phyloP scores from a whole-genome alignment of 2,888 invertebrate genomes.

The Caenorhabditis imperialis region DNA sequence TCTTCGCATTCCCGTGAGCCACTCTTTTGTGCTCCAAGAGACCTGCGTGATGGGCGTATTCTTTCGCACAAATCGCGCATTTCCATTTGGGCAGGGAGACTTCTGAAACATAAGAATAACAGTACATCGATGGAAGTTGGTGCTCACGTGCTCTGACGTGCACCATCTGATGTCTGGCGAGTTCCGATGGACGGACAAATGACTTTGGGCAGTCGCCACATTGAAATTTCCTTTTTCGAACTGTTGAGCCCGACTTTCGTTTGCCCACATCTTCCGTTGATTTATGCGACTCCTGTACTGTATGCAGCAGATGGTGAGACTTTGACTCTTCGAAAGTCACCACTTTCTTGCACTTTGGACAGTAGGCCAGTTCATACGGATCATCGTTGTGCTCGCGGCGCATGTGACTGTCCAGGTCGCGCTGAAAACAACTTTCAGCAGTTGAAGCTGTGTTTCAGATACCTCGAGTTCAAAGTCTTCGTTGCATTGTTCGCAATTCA shows the following conservation, averaged over 20 bases:
- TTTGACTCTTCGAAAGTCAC: slow-evolving; percentile 41
- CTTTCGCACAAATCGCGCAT: slow-evolving; percentile 54
- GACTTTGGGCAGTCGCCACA: slow-evolving; percentile 60
- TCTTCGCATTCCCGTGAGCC: slow-evolving; percentile 33
- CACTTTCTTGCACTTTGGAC: slow-evolving; percentile 53
- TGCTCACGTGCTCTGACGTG: slow-evolving; percentile 51
- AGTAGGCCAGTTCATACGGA: slow-evolving; percentile 51
- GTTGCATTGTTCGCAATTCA: slow-evolving; percentile 53
- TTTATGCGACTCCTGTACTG: slow-evolving; percentile 13
- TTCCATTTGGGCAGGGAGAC: slow-evolving; percentile 31
- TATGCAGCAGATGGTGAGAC: slow-evolving; percentile 40
- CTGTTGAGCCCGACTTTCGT: too few species aligned
- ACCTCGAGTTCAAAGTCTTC: slow-evolving; percentile 51
- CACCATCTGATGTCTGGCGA: slow-evolving; percentile 53
- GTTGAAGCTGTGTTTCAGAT: background rate
- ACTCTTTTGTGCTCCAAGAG: slow-evolving; percentile 48
- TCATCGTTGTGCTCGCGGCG: slow-evolving; percentile 45
- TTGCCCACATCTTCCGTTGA: background rate
- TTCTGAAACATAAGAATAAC: too few species aligned
- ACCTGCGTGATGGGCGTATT: slow-evolving; percentile 55
- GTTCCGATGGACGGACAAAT: slow-evolving; percentile 61
- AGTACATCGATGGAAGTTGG: background rate
- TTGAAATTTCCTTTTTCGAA: slow-evolving; percentile 13
- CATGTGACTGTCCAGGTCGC: slow-evolving; percentile 41
- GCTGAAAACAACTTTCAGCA: slow-evolving; percentile 29